Evolutionary conservation across 1,140 invertebrate species (phyloP).

Genomic region (Daktulosphaira vitifoliae): DNA sequence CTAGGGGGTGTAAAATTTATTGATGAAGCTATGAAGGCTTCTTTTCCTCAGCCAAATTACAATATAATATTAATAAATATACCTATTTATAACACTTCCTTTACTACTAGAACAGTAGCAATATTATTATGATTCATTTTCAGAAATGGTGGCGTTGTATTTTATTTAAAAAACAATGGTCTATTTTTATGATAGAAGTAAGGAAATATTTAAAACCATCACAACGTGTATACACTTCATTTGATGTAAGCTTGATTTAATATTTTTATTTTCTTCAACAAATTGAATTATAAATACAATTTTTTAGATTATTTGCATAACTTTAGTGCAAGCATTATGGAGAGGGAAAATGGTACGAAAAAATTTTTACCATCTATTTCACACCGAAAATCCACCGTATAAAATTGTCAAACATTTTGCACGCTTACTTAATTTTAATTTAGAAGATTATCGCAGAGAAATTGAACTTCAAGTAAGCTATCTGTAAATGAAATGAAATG

Average conservation of each 20-base stretch:
- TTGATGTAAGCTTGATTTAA: constrained; percentile 16
- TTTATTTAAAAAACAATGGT: constrained; percentile 44
- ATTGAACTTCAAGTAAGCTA: constrained; percentile 52
- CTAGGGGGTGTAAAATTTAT: too few relatives aligned
- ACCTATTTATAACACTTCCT: too few relatives aligned
- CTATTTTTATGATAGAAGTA: background rate
- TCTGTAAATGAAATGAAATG: background rate
- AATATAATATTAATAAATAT: too few relatives aligned
- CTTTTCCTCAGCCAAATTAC: too few relatives aligned
- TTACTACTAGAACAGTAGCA: too few relatives aligned
- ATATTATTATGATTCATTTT: too few relatives aligned
- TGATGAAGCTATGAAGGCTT: too few relatives aligned
- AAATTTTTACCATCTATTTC: constrained; percentile 52
- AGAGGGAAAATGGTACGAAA: constrained; percentile 50
- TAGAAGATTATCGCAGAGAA: constrained; percentile 62
- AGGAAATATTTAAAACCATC: constrained; percentile 26
- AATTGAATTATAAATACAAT: background rate
- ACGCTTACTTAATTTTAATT: constrained; percentile 59
- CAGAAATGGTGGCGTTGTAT: constrained; percentile 59
- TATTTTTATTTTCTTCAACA: background rate
- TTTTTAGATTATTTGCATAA: constrained; percentile 45
- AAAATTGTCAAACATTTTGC: constrained; percentile 65
- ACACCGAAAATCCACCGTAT: constrained; percentile 57
- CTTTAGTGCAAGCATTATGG: constrained; percentile 60
- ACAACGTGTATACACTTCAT: constrained; percentile 7